Evolutionary conservation across 2,888 invertebrate species (phyloP).

Genomic region (Melipona beecheii): DNA sequence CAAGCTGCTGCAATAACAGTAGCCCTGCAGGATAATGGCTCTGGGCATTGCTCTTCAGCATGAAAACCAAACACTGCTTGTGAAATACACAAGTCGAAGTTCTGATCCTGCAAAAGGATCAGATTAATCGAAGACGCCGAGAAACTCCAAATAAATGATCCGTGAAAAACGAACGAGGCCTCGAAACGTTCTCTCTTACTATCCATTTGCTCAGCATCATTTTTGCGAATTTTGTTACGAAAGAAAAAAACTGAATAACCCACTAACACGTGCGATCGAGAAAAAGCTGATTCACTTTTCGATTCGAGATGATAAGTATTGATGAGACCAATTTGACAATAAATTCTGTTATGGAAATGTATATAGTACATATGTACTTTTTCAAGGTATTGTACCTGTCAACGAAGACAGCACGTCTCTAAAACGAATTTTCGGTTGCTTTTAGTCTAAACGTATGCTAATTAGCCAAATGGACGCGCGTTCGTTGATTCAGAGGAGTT

Average conservation of each 20-base stretch:
- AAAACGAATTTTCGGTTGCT: not conserved
- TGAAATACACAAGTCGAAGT: not conserved
- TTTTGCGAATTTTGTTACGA: not conserved
- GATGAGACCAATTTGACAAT: not conserved
- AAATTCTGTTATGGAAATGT: not conserved
- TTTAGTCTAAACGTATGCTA: slow-evolving; percentile 35
- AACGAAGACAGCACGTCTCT: not conserved
- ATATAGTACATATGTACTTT: not conserved
- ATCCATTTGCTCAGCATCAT: not conserved
- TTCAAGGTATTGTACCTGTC: not conserved
- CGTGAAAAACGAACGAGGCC: not conserved
- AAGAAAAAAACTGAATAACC: not conserved
- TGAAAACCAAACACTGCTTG: slow-evolving; percentile 1
- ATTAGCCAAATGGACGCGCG: slow-evolving; percentile 29
- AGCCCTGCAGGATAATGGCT: not conserved
- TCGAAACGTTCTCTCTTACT: not conserved
- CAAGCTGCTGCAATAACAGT: slow-evolving; percentile 26
- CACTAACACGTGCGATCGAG: not conserved
- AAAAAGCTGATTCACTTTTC: not conserved
- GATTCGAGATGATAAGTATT: too few species aligned
- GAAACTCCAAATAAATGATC: not conserved
- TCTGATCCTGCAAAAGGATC: not conserved
- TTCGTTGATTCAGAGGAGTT: slow-evolving; percentile 21
- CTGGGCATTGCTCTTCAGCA: not conserved
- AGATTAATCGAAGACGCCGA: not conserved